Percentiles rank a stretch among this genome's conserved stretches.
phyloP scores from a whole-genome alignment of 1,140 invertebrate genomes.

The Lucilia cuprina region DNA sequence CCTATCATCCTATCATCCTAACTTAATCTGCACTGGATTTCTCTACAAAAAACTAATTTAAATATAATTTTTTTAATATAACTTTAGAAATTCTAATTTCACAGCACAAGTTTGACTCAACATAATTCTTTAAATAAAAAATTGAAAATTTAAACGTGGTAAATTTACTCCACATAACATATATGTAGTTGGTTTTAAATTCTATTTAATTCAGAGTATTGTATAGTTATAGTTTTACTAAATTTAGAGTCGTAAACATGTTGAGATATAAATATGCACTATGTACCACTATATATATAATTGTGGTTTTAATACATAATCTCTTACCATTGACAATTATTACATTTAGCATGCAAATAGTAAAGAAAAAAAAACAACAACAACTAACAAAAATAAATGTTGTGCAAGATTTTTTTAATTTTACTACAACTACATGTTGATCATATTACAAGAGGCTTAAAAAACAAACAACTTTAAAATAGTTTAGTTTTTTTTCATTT shows the following conservation, averaged over 20 bases:
- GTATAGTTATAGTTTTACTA: too few species aligned
- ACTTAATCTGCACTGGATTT: too few species aligned
- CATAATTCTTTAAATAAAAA: too few species aligned
- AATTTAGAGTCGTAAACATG: too few species aligned
- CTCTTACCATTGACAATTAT: not conserved
- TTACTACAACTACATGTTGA: not conserved
- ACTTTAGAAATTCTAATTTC: too few species aligned
- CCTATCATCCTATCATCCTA: too few species aligned
- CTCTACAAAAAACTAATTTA: too few species aligned
- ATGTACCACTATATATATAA: not conserved
- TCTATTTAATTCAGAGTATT: not conserved
- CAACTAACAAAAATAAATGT: not conserved
- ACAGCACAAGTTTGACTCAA: too few species aligned
- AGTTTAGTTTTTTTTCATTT: not conserved
- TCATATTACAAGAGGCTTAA: constrained; percentile 9
- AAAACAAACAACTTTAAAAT: not conserved
- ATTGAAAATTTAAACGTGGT: too few species aligned
- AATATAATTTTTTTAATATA: too few species aligned
- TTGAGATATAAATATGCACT: too few species aligned
- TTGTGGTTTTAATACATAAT: not conserved
- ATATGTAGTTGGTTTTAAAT: not conserved
- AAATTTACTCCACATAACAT: too few species aligned
- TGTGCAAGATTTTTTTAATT: not conserved
- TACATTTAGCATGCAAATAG: constrained; percentile 1
- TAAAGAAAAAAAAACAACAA: not conserved